Evolutionary conservation across 2,113 vertebrate species (phyloP), one percentile per base, ranked within the genome.

Genomic region (Pteruthius melanotis): DNA sequence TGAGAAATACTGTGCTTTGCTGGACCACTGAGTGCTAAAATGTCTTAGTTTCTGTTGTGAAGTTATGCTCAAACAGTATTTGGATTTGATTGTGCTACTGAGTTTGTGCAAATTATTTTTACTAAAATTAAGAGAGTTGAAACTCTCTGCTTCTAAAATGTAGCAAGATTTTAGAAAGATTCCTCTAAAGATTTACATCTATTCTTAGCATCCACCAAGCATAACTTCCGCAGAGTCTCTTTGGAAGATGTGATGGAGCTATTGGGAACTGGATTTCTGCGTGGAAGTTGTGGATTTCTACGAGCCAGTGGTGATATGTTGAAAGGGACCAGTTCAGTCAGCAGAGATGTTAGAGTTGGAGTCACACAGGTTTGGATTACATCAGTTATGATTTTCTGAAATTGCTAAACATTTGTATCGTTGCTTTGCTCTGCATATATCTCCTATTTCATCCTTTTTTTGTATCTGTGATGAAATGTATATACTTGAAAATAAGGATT

Each of bases 221-320:
- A 98, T 31, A 97, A 95, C 37, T 71, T 96, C n/a, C 97, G 97
- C 61, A 98, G 91, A 75, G 95, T 97, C 72, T 98, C 98, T 81
- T 95, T 99, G 97, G 98, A 99, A 93, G 99, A 99, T 92, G 98
- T 97, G 85, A 98, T 99, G 98, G 98, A 99, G 68, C 97, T 99
- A n/a, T 68, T 99, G 88, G 98, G 97, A 66, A 98, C 97, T 75
- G 99, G 99, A 23, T 99, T 99, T 97, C 97, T 99, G 26, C 98
- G 99, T 37, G 98, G 99, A 23, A 99, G 98, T 59, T 98, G 97
- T 15, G 98, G 99, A 59, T 99, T 99, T 96, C 98, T 99, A 31
- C 97, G 99, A 96, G 98, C 98, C 95, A 98, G 99, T 61, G 99
- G 99, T 6, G 99, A 99, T 97, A 99, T 99, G 97, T 95, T 99